Percentiles rank a stretch among this genome's conserved stretches.
Evolutionary conservation across 2,113 vertebrate species (phyloP).

Genomic region (Tragelaphus strepsiceros): DNA sequence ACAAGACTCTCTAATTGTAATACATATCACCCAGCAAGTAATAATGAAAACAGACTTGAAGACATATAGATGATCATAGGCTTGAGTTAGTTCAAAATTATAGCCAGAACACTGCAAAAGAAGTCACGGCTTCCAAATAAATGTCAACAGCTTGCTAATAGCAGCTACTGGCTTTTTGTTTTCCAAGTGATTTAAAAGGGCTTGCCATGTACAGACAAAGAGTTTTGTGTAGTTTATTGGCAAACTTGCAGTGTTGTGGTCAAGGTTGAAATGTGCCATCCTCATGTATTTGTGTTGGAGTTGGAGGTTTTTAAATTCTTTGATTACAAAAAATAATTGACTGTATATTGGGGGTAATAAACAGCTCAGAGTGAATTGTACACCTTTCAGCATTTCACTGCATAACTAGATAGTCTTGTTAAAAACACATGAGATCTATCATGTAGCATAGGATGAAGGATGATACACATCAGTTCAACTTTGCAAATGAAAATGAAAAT

Average conservation of each 20-base stretch:
- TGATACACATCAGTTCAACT: not conserved
- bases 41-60: slow-evolving; percentile 60
- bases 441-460: not conserved
- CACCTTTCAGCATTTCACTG: not conserved
- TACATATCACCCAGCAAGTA: slow-evolving; percentile 40
- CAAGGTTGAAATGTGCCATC: not conserved
- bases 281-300: not conserved
- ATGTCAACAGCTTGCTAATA: slow-evolving; percentile 52
- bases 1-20: slow-evolving; percentile 62
- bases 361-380: not conserved
- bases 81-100: slow-evolving; percentile 67
- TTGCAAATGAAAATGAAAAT: slow-evolving; percentile 12
- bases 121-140: slow-evolving; percentile 54
- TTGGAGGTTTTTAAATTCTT: not conserved
- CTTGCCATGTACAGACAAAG: not conserved
- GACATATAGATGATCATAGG: not conserved
- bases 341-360: not conserved
- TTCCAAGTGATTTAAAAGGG: slow-evolving; percentile 23
- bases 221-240: slow-evolving; percentile 12
- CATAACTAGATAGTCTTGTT: not conserved
- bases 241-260: not conserved
- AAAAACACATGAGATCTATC: not conserved
- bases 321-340: slow-evolving; percentile 22
- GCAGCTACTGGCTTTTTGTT: slow-evolving; percentile 47
- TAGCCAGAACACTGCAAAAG: slow-evolving; percentile 46